Conservation (phyloP, 1,140 invertebrate species). For the Drosophila nannoptera region DNA sequence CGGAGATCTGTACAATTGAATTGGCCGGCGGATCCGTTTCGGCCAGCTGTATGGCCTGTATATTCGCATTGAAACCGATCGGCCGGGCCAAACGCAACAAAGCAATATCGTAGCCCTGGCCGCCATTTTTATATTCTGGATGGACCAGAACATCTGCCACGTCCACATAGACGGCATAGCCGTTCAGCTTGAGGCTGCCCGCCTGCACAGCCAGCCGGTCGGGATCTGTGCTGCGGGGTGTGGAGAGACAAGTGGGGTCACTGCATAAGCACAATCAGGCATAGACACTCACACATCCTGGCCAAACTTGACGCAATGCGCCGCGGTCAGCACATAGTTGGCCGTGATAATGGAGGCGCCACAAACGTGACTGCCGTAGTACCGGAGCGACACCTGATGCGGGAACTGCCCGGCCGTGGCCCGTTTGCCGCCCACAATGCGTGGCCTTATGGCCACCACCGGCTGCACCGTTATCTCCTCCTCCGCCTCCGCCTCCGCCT, state of each 20-base stretch:
- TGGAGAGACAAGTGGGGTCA: not conserved
- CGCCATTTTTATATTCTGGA: conserved; percentile 78
- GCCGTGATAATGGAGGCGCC: conserved; percentile 81
- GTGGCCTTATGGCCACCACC: conserved; percentile 7
- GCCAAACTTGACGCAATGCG: conserved; percentile 80
- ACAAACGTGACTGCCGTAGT: conserved; percentile 78
- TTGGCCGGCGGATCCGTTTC: conserved; percentile 50
- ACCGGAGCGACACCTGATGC: conserved; percentile 80
- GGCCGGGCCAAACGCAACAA: conserved; percentile 74
- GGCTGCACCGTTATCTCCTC: not conserved
- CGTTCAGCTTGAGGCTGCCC: conserved; percentile 46
- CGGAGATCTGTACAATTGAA: conserved; percentile 70
- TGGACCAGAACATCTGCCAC: conserved; percentile 69
- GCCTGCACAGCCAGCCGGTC: conserved; percentile 37
- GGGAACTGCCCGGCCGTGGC: conserved; percentile 78
- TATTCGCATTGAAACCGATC: conserved; percentile 62
- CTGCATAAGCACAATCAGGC: not conserved
- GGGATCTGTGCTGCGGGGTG: conserved; percentile 14
- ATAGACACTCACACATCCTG: conserved; percentile 29
- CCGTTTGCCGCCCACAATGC: conserved; percentile 80
- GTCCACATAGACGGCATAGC: conserved; percentile 29
- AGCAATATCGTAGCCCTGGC: conserved; percentile 70
- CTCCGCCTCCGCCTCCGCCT: not conserved
- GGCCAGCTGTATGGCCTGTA: conserved; percentile 70
- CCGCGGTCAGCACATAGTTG: conserved; percentile 81